A percentile compares a stretch with the other conserved stretches of the same genome.
Evolutionary conservation across 2,888 invertebrate genomes (phyloP).

Genomic region (Bugula neritina): DNA sequence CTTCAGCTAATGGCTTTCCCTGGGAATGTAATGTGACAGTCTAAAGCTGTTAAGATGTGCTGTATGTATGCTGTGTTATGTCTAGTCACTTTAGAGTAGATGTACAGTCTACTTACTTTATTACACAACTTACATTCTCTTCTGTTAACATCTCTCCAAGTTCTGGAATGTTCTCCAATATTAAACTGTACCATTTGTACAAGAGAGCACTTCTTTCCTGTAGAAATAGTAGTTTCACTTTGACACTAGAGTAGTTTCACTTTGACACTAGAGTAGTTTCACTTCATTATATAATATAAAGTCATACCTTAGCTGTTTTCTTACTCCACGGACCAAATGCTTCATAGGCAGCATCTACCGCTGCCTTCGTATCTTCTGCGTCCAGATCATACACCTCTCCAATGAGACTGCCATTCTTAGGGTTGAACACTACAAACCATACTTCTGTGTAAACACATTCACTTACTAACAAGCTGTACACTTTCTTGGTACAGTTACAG

Average conservation of each 20-base stretch:
- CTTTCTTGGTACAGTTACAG: too few relatives aligned
- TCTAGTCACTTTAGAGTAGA: too few relatives aligned
- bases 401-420: conserved; percentile 69
- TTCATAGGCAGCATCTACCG: conserved; percentile 68
- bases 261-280: too few relatives aligned
- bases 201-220: conserved; percentile 59
- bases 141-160: conserved; percentile 45
- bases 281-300: background rate
- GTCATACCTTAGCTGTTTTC: conserved; percentile 51
- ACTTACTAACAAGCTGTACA: too few relatives aligned
- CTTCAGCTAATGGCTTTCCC: conserved; percentile 84
- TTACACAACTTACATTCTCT: conserved; percentile 48
- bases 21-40: too few relatives aligned
- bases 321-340: conserved; percentile 75
- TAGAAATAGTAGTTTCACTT: too few relatives aligned
- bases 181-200: conserved; percentile 72
- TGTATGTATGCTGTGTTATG: too few relatives aligned
- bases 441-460: too few relatives aligned
- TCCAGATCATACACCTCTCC: conserved; percentile 79
- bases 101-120: too few relatives aligned
- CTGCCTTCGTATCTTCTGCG: conserved; percentile 64
- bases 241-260: too few relatives aligned
- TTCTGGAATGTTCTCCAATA: conserved; percentile 66
- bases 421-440: conserved; percentile 57
- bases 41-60: too few relatives aligned